Percentiles rank a stretch among this genome's conserved stretches.
These are phyloP conservation scores for Cosmorhoe ocellata DNA, from an alignment of 2,888 invertebrate species.

Conservation along the genomic window DNA sequence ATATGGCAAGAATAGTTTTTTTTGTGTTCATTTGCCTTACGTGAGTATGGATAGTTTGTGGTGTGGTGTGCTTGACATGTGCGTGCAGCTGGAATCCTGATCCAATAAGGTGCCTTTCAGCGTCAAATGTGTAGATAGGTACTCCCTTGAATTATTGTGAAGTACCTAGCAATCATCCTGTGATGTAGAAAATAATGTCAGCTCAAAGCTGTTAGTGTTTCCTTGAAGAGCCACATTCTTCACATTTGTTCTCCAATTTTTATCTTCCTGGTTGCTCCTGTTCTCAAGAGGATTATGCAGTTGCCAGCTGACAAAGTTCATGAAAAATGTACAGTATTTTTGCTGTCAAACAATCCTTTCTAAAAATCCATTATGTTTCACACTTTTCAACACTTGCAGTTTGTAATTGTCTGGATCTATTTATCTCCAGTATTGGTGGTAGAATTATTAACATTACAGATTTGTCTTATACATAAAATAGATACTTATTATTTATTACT, in stretches of 20 bases:
- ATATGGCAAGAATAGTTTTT: constrained; percentile 53
- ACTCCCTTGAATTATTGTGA: constrained; percentile 13
- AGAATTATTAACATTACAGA: too few relatives aligned
- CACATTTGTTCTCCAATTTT: not conserved
- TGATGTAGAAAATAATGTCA: constrained; percentile 3
- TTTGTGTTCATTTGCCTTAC: constrained; percentile 57
- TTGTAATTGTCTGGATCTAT: too few relatives aligned
- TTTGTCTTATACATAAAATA: too few relatives aligned
- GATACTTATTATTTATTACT: too few relatives aligned
- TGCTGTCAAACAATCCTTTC: constrained; percentile 19
- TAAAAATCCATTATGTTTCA: too few relatives aligned
- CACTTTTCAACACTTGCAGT: too few relatives aligned
- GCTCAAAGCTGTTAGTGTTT: not conserved
- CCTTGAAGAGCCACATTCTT: not conserved
- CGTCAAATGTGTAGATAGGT: not conserved
- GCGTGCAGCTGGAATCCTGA: constrained; percentile 48
- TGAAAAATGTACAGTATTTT: constrained; percentile 16
- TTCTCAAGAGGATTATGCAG: constrained; percentile 38
- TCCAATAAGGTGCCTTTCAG: constrained; percentile 1
- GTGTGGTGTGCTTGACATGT: constrained; percentile 53
- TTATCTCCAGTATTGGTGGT: too few relatives aligned
- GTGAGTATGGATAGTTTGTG: constrained; percentile 49
- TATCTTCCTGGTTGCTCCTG: constrained; percentile 27
- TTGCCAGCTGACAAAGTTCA: constrained; percentile 26
- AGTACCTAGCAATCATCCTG: constrained; percentile 7